Percentiles rank a stretch among this genome's conserved stretches.
Conservation (phyloP, 2,888 invertebrate genomes). For the Busseola fusca region DNA sequence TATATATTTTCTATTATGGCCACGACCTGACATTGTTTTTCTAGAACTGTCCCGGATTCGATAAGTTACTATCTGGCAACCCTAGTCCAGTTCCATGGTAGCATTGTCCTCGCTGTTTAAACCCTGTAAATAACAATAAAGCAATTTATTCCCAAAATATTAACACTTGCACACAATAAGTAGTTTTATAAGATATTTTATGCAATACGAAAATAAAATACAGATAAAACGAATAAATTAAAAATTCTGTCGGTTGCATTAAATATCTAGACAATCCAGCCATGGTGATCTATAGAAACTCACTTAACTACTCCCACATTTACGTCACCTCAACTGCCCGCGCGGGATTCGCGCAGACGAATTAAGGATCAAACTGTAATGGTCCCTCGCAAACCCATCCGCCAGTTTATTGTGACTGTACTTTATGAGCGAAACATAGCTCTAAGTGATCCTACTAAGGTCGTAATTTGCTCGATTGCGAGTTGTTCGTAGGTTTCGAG, state of each 20-base stretch:
- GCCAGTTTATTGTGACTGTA: conserved; percentile 77
- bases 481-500: conserved; percentile 65
- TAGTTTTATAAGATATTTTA: not conserved
- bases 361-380: conserved; percentile 69
- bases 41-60: too few relatives aligned
- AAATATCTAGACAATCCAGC: conserved; percentile 25
- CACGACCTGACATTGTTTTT: too few relatives aligned
- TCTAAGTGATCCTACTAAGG: conserved; percentile 71
- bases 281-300: not conserved
- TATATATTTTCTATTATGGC: too few relatives aligned
- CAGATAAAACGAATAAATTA: not conserved
- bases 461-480: conserved; percentile 69
- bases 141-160: not conserved
- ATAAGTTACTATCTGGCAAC: too few relatives aligned
- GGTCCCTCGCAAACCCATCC: conserved; percentile 72
- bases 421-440: conserved; percentile 69
- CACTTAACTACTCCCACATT: not conserved
- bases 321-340: conserved; percentile 41
- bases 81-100: not conserved
- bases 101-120: not conserved
- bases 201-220: not conserved
- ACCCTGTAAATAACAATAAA: not conserved
- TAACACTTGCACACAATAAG: not conserved
- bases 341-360: conserved; percentile 49
- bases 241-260: not conserved